Percentiles rank a stretch among this genome's conserved stretches.
Evolutionary conservation across 2,113 vertebrate genomes (phyloP).

Genomic region (Bungarus multicinctus): DNA sequence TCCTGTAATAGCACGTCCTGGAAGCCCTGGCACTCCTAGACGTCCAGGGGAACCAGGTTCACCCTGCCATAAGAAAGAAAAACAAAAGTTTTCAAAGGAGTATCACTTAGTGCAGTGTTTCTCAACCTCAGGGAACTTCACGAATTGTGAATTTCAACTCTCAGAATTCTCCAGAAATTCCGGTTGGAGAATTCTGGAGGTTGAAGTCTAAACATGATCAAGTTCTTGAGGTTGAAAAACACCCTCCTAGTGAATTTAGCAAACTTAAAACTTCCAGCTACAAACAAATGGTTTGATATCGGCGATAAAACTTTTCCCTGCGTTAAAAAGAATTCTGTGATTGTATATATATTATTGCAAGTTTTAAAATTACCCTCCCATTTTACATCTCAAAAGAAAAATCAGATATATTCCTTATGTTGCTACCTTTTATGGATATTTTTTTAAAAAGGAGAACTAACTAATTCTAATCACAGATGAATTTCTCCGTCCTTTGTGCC

Average conservation of each 20-base stretch:
- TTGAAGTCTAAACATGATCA: neutral
- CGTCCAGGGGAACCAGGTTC: constrained; percentile 82
- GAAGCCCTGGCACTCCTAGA: constrained; percentile 79
- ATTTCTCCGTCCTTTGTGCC: neutral
- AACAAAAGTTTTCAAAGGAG: neutral
- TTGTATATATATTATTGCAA: neutral
- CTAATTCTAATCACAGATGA: neutral
- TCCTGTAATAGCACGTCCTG: constrained; percentile 81
- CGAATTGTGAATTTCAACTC: neutral
- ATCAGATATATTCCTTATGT: neutral
- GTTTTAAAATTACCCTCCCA: neutral
- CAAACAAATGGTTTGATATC: neutral
- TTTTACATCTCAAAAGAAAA: neutral
- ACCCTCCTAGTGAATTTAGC: neutral
- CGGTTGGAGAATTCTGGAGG: neutral
- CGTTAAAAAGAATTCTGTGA: neutral
- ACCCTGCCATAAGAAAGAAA: constrained; percentile 68
- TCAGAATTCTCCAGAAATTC: neutral
- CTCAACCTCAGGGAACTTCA: neutral
- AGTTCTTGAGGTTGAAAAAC: neutral
- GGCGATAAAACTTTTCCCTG: neutral
- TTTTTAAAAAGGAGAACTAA: neutral
- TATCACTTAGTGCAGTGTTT: neutral
- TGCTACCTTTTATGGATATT: neutral
- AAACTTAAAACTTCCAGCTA: neutral